Percentiles rank a stretch among this genome's conserved stretches.
Evolutionary conservation across 2,113 vertebrate species (phyloP).

Genomic region (Poeciliopsis occidentalis): DNA sequence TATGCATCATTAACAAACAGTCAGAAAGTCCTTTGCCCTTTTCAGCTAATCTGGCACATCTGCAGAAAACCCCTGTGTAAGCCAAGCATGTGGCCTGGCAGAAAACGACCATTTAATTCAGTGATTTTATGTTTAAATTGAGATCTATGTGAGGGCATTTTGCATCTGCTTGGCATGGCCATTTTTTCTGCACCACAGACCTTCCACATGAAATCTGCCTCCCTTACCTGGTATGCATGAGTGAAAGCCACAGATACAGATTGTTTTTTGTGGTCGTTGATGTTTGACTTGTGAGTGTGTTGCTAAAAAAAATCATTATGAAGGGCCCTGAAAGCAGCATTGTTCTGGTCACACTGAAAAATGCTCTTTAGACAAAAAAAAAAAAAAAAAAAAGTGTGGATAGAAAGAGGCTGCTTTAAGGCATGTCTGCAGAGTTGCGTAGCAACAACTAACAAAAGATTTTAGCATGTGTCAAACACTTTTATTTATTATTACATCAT

Average conservation of each 20-base stretch:
- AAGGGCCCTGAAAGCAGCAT: not conserved
- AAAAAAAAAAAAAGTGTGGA: not conserved
- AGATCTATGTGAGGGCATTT: slow-evolving; percentile 25
- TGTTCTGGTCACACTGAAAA: slow-evolving; percentile 3
- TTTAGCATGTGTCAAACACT: slow-evolving; percentile 25
- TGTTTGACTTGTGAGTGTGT: slow-evolving; percentile 8
- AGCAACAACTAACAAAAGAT: slow-evolving; percentile 30
- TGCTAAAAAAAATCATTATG: not conserved
- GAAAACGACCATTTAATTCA: slow-evolving; percentile 21
- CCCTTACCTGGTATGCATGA: slow-evolving; percentile 8
- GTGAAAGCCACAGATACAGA: slow-evolving; percentile 6
- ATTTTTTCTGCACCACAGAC: slow-evolving; percentile 53
- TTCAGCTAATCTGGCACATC: slow-evolving; percentile 7
- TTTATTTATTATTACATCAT: slow-evolving; percentile 15
- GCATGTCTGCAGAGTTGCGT: slow-evolving; percentile 15
- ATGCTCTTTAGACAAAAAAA: not conserved
- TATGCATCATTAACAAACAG: slow-evolving; percentile 19
- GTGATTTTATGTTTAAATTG: slow-evolving; percentile 29
- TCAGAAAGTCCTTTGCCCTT: not conserved
- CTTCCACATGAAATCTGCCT: slow-evolving; percentile 20
- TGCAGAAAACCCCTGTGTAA: not conserved
- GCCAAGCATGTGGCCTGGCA: slow-evolving; percentile 1
- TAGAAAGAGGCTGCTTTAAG: not conserved
- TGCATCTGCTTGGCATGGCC: slow-evolving; percentile 47
- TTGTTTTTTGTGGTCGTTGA: slow-evolving; percentile 5